Evolutionary conservation across 2,888 invertebrate species (phyloP).

Genomic region (Liodrosophila aerea): DNA sequence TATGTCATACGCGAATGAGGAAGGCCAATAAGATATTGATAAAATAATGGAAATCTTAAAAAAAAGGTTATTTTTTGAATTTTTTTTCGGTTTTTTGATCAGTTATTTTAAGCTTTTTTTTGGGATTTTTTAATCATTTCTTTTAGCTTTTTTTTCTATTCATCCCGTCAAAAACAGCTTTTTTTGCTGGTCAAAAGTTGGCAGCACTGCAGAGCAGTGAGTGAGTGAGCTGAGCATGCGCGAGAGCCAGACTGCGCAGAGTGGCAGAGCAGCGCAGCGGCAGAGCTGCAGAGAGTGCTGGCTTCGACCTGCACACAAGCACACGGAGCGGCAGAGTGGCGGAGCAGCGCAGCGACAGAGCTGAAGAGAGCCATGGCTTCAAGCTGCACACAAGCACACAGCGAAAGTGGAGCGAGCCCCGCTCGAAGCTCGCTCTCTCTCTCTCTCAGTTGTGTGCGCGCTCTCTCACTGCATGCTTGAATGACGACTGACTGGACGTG

Average conservation of each 20-base stretch:
- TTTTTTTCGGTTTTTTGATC: too few relatives aligned
- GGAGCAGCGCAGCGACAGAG: not conserved
- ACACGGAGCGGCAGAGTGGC: not conserved
- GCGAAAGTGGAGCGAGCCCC: slow-evolving; percentile 23
- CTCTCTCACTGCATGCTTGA: slow-evolving; percentile 54
- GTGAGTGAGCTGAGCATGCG: slow-evolving; percentile 49
- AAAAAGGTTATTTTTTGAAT: too few relatives aligned
- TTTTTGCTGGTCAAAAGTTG: too few relatives aligned
- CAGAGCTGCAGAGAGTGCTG: not conserved
- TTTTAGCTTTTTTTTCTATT: too few relatives aligned
- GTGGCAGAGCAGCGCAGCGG: not conserved
- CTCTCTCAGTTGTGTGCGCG: not conserved
- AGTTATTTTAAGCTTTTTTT: too few relatives aligned
- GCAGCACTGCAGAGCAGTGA: too few relatives aligned
- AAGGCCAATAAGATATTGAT: too few relatives aligned
- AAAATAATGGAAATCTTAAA: too few relatives aligned
- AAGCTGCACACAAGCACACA: slow-evolving; percentile 26
- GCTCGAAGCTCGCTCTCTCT: slow-evolving; percentile 15
- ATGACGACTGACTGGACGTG: slow-evolving; percentile 2
- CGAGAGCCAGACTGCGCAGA: slow-evolving; percentile 31
- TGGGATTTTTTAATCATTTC: too few relatives aligned
- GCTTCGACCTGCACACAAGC: not conserved
- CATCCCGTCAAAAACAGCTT: too few relatives aligned
- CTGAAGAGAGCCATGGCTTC: not conserved
- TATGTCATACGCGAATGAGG: too few relatives aligned